These are phyloP conservation scores for Hippasteria phrygiana DNA, from an alignment of 53 echinoderm and acorn worm genomes.

Conservation along the genomic window DNA sequence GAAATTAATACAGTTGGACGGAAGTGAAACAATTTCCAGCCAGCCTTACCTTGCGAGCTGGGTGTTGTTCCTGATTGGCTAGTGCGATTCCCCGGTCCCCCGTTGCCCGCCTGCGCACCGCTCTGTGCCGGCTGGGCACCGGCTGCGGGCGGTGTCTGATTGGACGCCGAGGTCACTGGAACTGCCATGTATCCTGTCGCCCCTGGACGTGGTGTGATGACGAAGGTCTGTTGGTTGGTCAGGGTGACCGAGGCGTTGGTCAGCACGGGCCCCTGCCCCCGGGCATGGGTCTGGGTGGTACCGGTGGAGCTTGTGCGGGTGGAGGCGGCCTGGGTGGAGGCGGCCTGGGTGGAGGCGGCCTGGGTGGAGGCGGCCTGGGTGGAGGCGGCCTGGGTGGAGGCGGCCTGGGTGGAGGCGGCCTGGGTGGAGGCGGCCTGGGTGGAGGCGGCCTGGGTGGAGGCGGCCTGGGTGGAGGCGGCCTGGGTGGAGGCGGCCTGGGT, in stretches of 20 bases:
- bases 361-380: conserved; percentile 3
- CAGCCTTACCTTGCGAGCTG: not conserved
- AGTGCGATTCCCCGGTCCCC: not conserved
- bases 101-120: not conserved
- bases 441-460: conserved; percentile 4
- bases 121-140: not conserved
- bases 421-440: not conserved
- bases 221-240: conserved; percentile 65
- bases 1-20: not conserved
- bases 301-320: conserved; percentile 34
- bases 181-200: conserved; percentile 26
- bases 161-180: conserved; percentile 22
- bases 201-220: conserved; percentile 51
- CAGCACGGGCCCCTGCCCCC: conserved; percentile 4
- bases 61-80: not conserved
- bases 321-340: not conserved
- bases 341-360: conserved; percentile 18
- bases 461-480: conserved; percentile 27
- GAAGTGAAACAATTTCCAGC: not conserved
- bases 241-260: conserved; percentile 42
- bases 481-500: not conserved
- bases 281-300: conserved; percentile 20
- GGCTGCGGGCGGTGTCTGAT: not conserved
- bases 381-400: conserved; percentile 26
- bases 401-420: not conserved